Percentiles rank a stretch among this genome's conserved stretches.
Evolutionary conservation across 2,888 invertebrate genomes (phyloP).

Genomic region (Neoaliturus tenellus): DNA sequence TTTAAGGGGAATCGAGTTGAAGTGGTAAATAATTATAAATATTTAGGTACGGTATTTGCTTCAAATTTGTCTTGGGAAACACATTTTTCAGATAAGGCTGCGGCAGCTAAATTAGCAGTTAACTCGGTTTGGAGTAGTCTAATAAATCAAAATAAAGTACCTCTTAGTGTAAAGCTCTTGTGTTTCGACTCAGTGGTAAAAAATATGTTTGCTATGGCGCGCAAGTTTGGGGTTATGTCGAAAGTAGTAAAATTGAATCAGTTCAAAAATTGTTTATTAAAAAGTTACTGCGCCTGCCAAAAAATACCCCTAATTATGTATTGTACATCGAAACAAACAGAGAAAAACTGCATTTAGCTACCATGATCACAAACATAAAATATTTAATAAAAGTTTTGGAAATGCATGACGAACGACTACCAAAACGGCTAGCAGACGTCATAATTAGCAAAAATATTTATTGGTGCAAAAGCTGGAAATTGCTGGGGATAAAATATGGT

Average conservation of each 20-base stretch:
- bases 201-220: conserved; percentile 52
- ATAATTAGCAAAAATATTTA: background rate
- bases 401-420: background rate
- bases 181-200: conserved; percentile 43
- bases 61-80: background rate
- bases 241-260: conserved; percentile 5
- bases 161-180: background rate
- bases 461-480: background rate
- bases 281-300: conserved; percentile 13
- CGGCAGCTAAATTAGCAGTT: background rate
- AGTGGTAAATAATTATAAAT: conserved; percentile 16
- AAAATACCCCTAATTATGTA: conserved; percentile 50
- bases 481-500: background rate
- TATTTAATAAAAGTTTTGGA: background rate
- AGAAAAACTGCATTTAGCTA: conserved; percentile 4
- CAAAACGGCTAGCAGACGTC: conserved; percentile 6
- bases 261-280: conserved; percentile 48
- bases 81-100: background rate
- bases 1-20: background rate
- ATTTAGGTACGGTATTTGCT: conserved; percentile 19
- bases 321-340: conserved; percentile 44
- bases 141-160: background rate
- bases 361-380: background rate
- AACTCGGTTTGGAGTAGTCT: conserved; percentile 41
- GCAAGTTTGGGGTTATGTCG: conserved; percentile 49